Conservation (phyloP, 2,797 vertebrate species). For the Pipistrellus kuhlii region DNA sequence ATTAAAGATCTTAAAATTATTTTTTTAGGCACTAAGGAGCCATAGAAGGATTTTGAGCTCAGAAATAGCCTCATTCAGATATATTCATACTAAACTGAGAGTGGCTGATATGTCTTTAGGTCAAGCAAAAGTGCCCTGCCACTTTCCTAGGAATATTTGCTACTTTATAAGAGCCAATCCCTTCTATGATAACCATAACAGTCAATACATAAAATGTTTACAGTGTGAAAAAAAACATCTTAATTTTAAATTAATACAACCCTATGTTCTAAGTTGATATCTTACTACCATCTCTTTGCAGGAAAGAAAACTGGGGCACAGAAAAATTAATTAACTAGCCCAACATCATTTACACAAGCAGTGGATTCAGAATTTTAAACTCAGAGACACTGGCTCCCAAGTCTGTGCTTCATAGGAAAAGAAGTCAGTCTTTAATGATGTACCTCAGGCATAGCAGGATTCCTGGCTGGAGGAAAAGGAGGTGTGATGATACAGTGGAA, state of each 20-base stretch:
- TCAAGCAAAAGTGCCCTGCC: background rate
- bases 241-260: background rate
- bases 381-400: background rate
- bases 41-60: background rate
- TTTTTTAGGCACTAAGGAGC: background rate
- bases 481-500: background rate
- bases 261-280: background rate
- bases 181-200: background rate
- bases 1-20: background rate
- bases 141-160: background rate
- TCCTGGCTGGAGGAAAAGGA: background rate
- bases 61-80: background rate
- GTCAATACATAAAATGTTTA: background rate
- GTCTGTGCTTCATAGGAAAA: background rate
- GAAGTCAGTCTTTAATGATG: background rate
- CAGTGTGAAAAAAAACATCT: background rate
- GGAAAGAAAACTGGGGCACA: background rate
- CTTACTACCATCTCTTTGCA: conserved; percentile 23
- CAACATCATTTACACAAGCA: background rate
- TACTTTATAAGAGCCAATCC: background rate
- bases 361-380: conserved; percentile 1
- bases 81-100: conserved; percentile 15
- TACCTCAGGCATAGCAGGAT: background rate
- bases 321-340: background rate
- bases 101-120: background rate